These are phyloP conservation scores for Anomalospiza imberbis DNA, from an alignment of 2,797 vertebrate species.

Conservation along the genomic window DNA sequence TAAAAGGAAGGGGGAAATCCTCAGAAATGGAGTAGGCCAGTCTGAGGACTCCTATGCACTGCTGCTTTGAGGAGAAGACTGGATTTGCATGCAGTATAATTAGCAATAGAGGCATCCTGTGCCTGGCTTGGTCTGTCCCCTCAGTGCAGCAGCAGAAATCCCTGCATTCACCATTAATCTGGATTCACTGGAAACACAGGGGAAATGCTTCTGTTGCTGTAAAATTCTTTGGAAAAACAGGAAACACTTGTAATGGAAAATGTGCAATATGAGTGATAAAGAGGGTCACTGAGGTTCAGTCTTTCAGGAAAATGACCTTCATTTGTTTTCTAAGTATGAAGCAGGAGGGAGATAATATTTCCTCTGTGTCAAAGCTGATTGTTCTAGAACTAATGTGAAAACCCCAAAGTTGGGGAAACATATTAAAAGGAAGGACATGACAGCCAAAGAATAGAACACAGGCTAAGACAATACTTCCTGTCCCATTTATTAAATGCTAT, in stretches of 20 bases:
- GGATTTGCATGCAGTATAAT: neutral
- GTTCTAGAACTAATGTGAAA: neutral
- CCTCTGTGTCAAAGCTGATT: neutral
- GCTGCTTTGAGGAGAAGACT: neutral
- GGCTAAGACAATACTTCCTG: neutral
- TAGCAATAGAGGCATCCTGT: neutral
- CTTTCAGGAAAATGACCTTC: neutral
- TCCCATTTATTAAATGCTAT: neutral
- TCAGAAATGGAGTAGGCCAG: neutral
- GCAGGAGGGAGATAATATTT: neutral
- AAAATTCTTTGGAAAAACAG: neutral
- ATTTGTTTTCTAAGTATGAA: neutral
- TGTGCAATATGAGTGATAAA: neutral
- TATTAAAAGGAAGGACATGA: neutral
- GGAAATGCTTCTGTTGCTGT: neutral
- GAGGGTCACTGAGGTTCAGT: neutral
- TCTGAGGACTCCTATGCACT: neutral
- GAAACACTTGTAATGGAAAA: constrained; percentile 12
- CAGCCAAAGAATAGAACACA: neutral
- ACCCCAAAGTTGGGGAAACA: neutral
- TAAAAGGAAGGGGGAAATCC: neutral
- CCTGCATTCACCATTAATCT: neutral
- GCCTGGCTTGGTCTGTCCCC: neutral
- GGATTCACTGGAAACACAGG: neutral
- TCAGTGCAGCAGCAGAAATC: neutral